Base-by-base conservation (phyloP, 2,797 vertebrate genomes). In the Bradypus variegatus region DNA sequence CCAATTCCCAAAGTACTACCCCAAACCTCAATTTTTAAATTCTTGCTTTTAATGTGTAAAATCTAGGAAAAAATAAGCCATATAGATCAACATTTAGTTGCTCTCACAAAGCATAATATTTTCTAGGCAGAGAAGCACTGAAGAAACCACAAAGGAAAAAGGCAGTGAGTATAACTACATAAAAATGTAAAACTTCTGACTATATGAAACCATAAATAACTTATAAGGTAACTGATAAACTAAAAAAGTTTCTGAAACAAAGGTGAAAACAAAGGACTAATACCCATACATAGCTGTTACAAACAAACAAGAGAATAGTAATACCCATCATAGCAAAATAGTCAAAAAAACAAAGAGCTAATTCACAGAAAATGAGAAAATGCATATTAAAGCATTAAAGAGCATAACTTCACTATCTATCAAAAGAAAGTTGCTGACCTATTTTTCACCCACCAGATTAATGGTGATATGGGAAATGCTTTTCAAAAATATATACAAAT, bases 121-220 rank as follows among this genome's bases (percentile, higher is more conserved):
- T 90, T 91, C 62, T 70, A 80, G 75, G 6, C 29, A 91, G 13
- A 94, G 8, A 87, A 92, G 19, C 65, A 36, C 33, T 90, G 23
- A 90, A 92, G 36, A 92, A 89, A 81, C 69, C 41, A 94, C 15
- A 85, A 91, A 86, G 45, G 25, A 88, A 92, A 77, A 93, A 70
- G 41, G 31, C 23, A 75, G 19, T 86, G 4, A 9, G 86, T 60
- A 36, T 86, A 31, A 92, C 73, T 75, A 86, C 13, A 83, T 45
- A 92, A 83, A 93, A 91, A 81, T 50, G 6, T 23, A 41, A 94
- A 65, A 90, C 36, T 91, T 80, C 25, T 85, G 21, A 90, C 69
- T 64, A 78, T 38, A 55, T 77, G 92, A 89, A 90, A 82, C 69
- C 38, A 72, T 45, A 72, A 86, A 29, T 29, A 79, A 84, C 60